Evolutionary conservation across 2,888 invertebrate genomes (phyloP).

Genomic region (Entomobrya multifasciata): DNA sequence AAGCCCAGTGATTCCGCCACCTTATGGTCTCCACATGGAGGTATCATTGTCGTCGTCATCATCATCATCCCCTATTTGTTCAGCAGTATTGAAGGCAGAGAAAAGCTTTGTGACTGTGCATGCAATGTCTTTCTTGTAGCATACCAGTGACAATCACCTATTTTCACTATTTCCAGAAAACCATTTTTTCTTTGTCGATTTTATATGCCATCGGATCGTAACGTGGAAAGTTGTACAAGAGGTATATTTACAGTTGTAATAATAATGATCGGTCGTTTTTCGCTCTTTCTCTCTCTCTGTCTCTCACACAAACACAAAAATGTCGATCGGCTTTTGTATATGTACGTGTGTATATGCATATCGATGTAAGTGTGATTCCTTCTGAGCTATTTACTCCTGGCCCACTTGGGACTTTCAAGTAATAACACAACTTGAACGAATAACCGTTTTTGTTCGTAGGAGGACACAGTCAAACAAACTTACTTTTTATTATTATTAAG

Average conservation of each 20-base stretch:
- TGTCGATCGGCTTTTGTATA: neutral
- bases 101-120: no score
- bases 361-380: slow-evolving; percentile 10
- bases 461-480: neutral
- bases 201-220: neutral
- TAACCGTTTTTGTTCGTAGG: neutral
- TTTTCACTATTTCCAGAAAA: slow-evolving; percentile 2
- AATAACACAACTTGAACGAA: neutral
- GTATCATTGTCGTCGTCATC: neutral
- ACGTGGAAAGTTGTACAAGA: slow-evolving; percentile 16
- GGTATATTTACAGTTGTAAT: neutral
- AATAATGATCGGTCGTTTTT: neutral
- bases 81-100: no score
- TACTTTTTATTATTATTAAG: no score
- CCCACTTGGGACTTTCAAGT: neutral
- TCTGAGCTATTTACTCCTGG: slow-evolving; percentile 39
- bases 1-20: slow-evolving; percentile 15
- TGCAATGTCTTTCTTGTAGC: neutral
- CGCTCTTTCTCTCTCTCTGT: no score
- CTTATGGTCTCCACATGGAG: neutral
- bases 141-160: slow-evolving; percentile 25
- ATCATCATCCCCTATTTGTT: slow-evolving; percentile 36
- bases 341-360: no score
- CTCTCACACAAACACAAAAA: neutral
- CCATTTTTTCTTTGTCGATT: neutral